phyloP scores from a whole-genome alignment of 1,140 invertebrate species.

The Rhyacophila brunnea region DNA sequence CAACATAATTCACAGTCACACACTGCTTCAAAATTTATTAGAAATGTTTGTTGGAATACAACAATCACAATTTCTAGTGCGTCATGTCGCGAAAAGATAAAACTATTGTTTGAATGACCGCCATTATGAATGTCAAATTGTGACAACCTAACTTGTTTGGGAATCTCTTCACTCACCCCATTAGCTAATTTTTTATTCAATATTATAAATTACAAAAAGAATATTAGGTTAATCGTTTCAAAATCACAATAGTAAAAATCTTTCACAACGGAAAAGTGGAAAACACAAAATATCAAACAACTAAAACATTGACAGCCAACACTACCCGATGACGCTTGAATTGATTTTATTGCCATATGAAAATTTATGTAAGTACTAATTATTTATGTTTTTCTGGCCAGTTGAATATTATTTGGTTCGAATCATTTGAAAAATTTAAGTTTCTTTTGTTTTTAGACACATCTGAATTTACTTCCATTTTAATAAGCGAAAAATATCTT shows the following conservation, averaged over 20 bases:
- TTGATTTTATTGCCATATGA: constrained; percentile 10
- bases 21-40: no score
- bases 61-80: no score
- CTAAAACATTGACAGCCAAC: constrained; percentile 25
- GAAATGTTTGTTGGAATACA: no score
- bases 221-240: constrained; percentile 7
- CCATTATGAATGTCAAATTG: constrained; percentile 31
- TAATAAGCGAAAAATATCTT: no score
- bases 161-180: constrained; percentile 21
- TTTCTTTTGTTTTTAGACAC: no score
- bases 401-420: no score
- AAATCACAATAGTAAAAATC: constrained; percentile 21
- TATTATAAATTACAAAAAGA: constrained; percentile 17
- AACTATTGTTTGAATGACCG: constrained; percentile 14
- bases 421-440: no score
- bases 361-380: constrained; percentile 6
- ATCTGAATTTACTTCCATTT: no score
- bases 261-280: constrained; percentile 19
- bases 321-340: constrained; percentile 21
- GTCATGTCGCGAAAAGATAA: not conserved
- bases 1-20: not conserved
- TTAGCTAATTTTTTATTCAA: constrained; percentile 12
- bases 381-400: no score
- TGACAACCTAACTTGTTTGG: constrained; percentile 25
- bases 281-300: constrained; percentile 28